A percentile compares a stretch with the other conserved stretches of the same genome.
Evolutionary conservation across 2,113 vertebrate genomes (phyloP).

Genomic region (Syrmaticus mikado): DNA sequence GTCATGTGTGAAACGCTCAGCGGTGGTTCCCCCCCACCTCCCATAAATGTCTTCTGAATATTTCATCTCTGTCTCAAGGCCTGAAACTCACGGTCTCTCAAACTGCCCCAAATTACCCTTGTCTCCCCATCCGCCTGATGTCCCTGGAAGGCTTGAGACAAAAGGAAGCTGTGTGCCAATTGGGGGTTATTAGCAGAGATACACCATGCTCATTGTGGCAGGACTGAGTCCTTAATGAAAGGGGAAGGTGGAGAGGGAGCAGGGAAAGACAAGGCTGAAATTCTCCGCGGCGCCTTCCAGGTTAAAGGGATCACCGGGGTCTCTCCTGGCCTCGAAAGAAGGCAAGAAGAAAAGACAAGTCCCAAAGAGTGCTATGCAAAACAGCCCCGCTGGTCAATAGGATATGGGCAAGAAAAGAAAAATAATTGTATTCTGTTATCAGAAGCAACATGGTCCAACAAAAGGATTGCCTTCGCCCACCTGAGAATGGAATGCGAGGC

Average conservation of each 20-base stretch:
- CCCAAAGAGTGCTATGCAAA: not conserved
- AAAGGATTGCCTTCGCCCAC: slow-evolving; percentile 79
- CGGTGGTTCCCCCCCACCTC: not conserved
- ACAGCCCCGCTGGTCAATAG: not conserved
- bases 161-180: slow-evolving; percentile 43
- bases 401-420: not conserved
- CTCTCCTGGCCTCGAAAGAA: not conserved
- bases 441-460: slow-evolving; percentile 63
- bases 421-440: slow-evolving; percentile 73
- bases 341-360: not conserved
- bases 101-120: not conserved
- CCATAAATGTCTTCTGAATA: not conserved
- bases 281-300: not conserved
- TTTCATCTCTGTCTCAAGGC: not conserved
- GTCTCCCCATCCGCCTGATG: not conserved
- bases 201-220: not conserved
- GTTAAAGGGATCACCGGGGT: not conserved
- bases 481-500: slow-evolving; percentile 83
- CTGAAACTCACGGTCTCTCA: not conserved
- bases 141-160: slow-evolving; percentile 33
- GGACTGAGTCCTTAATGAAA: slow-evolving; percentile 28
- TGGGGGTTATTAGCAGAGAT: slow-evolving; percentile 44
- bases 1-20: not conserved
- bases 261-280: not conserved
- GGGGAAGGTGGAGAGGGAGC: not conserved